Conservation (phyloP, 2,888 invertebrate species). For the Coecobrya sp. region DNA sequence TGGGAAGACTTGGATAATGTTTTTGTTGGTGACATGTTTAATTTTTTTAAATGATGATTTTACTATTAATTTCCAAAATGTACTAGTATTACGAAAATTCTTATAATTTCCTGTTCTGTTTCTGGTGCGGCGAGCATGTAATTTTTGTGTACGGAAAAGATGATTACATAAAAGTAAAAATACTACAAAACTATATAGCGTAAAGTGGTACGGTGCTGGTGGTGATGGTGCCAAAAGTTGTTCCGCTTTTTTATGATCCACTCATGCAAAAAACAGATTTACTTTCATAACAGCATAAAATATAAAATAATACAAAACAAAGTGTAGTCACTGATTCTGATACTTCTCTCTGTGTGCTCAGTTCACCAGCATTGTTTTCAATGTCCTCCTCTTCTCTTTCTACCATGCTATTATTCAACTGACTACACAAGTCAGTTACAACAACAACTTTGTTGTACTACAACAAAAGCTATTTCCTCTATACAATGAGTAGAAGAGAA, state of each 20-base stretch:
- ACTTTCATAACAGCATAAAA: conserved; percentile 23
- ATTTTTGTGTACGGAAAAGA: background rate
- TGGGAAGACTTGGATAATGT: too few species aligned
- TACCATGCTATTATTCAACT: background rate
- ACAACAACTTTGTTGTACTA: conserved; percentile 19
- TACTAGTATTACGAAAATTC: too few species aligned
- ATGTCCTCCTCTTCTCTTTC: background rate
- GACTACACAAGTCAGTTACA: background rate
- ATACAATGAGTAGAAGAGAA: conserved; percentile 41
- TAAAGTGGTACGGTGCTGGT: conserved; percentile 14
- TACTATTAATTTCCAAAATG: too few species aligned
- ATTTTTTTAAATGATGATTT: too few species aligned
- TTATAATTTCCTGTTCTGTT: background rate
- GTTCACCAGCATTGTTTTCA: background rate
- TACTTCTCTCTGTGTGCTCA: too few species aligned
- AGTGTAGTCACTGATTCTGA: background rate
- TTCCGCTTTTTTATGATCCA: conserved; percentile 58
- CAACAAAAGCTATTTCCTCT: conserved; percentile 52
- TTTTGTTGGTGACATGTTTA: too few species aligned
- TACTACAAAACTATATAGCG: background rate
- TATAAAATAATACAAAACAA: background rate
- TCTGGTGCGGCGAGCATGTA: background rate
- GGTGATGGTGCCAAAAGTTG: conserved; percentile 45
- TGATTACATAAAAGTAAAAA: background rate
- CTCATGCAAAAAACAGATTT: conserved; percentile 72